Evolutionary conservation across 2,797 vertebrate genomes (phyloP), one percentile per base, ranked within the genome.

Genomic region (Hylomyscus alleni): DNA sequence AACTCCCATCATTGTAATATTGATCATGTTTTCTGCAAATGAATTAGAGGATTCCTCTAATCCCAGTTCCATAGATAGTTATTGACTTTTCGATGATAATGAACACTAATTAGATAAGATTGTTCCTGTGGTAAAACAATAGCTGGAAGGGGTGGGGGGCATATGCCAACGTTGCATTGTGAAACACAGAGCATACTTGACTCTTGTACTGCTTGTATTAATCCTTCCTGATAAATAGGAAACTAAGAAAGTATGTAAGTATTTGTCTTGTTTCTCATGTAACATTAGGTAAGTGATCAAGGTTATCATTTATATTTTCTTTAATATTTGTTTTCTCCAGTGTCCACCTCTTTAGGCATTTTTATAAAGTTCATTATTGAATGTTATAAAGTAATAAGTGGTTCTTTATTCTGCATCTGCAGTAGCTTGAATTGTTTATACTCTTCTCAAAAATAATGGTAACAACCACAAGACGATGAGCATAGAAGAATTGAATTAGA

Each of bases 71-170:
- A 95, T 76, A 52, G 12, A 9, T 67, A 67, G 65, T 91, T 90
- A 94, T 34, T 98, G 97, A 96, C 73, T 97, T 97, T 96, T 92
- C 91, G 87, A 91, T 40, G 90, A 92, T 97, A 95, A 96, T 92
- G 91, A 95, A 40, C 93, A 83, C 93, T 98, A 98, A 98, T 98
- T 98, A 98, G 93, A 97, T 76, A 90, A 97, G 10, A 96, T 92
- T 52, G 14, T 67, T 97, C 82, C 81, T 92, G 34, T 91, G 86
- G 91, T 96, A 97, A 76, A 96, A 96, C 29, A 95, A 26, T 72
- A 96, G 8, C 95, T 90, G 95, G 91, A 80, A 72, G 72, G 40
- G 50, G 11, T 24, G 4, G 52, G 88, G 29, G 93, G 26, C 37
- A 90, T 72, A 85, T 62, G 65, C 50, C 0, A 15, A 90, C 91